Percentiles rank a stretch among this genome's conserved stretches.
Conservation (phyloP, 2,888 invertebrate genomes). For the Nemotelus nigrinus region DNA sequence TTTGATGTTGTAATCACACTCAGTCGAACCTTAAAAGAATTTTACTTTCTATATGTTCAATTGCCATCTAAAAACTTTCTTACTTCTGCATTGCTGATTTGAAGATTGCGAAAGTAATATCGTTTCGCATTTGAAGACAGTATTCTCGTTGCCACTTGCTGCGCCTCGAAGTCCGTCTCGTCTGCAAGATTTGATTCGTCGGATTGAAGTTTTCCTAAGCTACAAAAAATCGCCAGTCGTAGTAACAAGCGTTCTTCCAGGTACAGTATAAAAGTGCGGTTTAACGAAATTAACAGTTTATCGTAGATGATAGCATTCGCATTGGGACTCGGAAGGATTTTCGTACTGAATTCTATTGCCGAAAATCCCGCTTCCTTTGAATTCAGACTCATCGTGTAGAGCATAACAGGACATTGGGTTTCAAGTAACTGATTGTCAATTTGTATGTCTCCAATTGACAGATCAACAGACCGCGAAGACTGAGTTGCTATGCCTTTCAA, state of each 20-base stretch:
- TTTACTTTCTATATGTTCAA: constrained; percentile 50
- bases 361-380: constrained; percentile 65
- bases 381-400: constrained; percentile 74
- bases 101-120: constrained; percentile 86
- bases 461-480: constrained; percentile 70
- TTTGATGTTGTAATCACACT: constrained; percentile 91
- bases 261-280: constrained; percentile 81
- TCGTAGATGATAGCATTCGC: constrained; percentile 90
- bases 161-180: constrained; percentile 83
- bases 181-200: constrained; percentile 74
- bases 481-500: constrained; percentile 71
- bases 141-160: constrained; percentile 81
- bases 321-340: constrained; percentile 76
- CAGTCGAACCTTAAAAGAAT: constrained; percentile 74
- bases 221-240: constrained; percentile 74
- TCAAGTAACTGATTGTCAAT: constrained; percentile 89
- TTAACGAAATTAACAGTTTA: constrained; percentile 80
- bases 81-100: constrained; percentile 81
- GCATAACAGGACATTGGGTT: constrained; percentile 83
- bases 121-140: constrained; percentile 83
- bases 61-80: constrained; percentile 48
- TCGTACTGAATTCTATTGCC: constrained; percentile 82
- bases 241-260: constrained; percentile 87
- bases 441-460: constrained; percentile 83
- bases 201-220: constrained; percentile 70